Percentiles rank a stretch among this genome's conserved stretches.
phyloP scores from a whole-genome alignment of 2,797 vertebrate species.

The Ctenosaura bakeri region DNA sequence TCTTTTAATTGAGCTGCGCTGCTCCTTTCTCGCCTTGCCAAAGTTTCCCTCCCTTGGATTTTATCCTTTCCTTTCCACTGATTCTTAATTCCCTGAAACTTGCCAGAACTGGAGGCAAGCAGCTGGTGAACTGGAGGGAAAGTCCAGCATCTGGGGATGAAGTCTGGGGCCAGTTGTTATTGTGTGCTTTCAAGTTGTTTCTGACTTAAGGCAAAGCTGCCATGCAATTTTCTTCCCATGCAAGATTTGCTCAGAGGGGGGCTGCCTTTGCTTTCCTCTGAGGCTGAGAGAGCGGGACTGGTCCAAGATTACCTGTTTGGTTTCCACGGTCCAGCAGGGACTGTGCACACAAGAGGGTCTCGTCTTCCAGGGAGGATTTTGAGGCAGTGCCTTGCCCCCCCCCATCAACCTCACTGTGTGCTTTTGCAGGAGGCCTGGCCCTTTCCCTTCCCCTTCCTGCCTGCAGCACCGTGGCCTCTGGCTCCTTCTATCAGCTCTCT shows the following conservation, averaged over 20 bases:
- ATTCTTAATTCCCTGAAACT: slow-evolving; percentile 48
- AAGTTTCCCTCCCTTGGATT: not conserved
- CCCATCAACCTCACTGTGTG: no score
- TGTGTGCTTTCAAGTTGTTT: no score
- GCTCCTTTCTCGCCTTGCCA: slow-evolving; percentile 64
- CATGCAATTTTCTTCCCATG: no score
- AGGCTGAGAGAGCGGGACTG: no score
- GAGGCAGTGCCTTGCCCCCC: slow-evolving; percentile 9
- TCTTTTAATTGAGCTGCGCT: slow-evolving; percentile 66
- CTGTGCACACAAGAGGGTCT: slow-evolving; percentile 73
- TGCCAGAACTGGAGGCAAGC: not conserved
- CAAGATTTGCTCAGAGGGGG: no score
- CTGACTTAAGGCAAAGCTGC: no score
- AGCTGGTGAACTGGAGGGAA: not conserved
- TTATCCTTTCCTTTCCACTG: fast-evolving
- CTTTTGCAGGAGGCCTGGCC: no score
- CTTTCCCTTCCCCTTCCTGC: not conserved
- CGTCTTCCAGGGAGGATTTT: slow-evolving; percentile 67
- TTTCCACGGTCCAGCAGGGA: no score
- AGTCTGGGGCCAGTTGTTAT: no score
- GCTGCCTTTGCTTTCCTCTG: no score
- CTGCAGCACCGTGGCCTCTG: not conserved
- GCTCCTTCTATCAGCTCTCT: not conserved
- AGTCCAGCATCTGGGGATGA: no score
- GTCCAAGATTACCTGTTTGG: no score